These are phyloP conservation scores for Pyrrhia umbra DNA, from an alignment of 2,888 invertebrate species.

Conservation along the genomic window DNA sequence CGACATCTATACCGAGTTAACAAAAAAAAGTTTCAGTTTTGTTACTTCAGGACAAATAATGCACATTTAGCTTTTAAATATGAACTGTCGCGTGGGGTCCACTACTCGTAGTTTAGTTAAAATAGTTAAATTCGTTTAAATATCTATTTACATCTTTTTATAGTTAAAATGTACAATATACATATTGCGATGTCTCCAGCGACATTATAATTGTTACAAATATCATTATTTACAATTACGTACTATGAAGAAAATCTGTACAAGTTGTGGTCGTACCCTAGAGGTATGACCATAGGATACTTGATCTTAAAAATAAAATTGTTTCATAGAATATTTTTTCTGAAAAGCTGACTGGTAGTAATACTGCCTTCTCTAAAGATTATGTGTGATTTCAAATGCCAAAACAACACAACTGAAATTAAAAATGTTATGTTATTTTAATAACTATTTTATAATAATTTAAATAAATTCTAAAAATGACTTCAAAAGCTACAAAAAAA, in stretches of 20 bases:
- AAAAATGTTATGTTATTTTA: neutral
- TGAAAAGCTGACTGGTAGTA: neutral
- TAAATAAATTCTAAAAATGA: neutral
- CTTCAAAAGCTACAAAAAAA: neutral
- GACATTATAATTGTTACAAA: slow-evolving; percentile 54
- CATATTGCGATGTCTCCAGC: slow-evolving; percentile 76
- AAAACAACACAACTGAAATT: neutral
- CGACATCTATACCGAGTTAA: neutral
- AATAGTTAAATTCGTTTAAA: slow-evolving; percentile 89
- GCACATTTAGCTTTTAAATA: slow-evolving; percentile 54
- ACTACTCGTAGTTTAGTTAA: slow-evolving; percentile 76
- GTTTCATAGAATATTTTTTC: neutral
- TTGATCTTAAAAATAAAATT: slow-evolving; percentile 12
- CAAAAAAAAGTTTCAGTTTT: neutral
- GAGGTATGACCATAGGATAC: slow-evolving; percentile 13
- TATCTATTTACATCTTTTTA: slow-evolving; percentile 85
- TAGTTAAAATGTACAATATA: slow-evolving; percentile 77
- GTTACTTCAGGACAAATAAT: slow-evolving; percentile 47
- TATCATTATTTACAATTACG: slow-evolving; percentile 68
- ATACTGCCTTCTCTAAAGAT: neutral
- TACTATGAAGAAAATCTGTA: slow-evolving; percentile 51
- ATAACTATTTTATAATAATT: neutral
- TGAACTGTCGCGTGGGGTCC: slow-evolving; percentile 70
- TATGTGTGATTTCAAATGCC: neutral
- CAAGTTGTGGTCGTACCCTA: slow-evolving; percentile 40